Conservation (phyloP, 2,113 vertebrate genomes). For the Asarcornis scutulata region DNA sequence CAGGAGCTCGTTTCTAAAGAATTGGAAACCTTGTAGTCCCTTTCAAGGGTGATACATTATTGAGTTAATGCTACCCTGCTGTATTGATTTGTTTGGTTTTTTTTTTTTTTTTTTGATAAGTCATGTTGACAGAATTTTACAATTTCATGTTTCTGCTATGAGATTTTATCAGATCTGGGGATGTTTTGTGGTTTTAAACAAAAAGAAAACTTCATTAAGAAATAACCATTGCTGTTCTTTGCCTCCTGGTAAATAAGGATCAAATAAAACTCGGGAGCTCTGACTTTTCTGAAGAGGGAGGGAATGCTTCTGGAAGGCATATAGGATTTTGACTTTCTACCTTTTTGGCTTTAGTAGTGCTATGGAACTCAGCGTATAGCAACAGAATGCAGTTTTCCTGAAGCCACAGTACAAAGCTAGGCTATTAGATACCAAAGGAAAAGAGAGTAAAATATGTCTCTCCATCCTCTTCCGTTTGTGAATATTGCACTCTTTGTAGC, state of each 20-base stretch:
- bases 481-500: not conserved
- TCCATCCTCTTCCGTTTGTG: not conserved
- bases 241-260: not conserved
- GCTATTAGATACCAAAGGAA: not conserved
- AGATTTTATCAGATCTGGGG: not conserved
- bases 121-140: not conserved
- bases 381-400: not conserved
- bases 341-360: not conserved
- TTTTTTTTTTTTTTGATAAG: not conserved
- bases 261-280: not conserved
- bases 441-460: not conserved
- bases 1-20: not conserved
- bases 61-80: not conserved
- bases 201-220: not conserved
- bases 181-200: not conserved
- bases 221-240: not conserved
- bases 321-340: not conserved
- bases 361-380: not conserved
- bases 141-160: not conserved
- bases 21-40: not conserved
- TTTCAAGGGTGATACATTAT: not conserved
- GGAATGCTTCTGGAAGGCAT: not conserved
- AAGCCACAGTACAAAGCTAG: not conserved
- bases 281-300: not conserved
- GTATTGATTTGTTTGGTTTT: not conserved